phyloP scores from a whole-genome alignment of 30 jellyfish, hydroid and myxozoan genomes.

The Turritopsis dohrnii region DNA sequence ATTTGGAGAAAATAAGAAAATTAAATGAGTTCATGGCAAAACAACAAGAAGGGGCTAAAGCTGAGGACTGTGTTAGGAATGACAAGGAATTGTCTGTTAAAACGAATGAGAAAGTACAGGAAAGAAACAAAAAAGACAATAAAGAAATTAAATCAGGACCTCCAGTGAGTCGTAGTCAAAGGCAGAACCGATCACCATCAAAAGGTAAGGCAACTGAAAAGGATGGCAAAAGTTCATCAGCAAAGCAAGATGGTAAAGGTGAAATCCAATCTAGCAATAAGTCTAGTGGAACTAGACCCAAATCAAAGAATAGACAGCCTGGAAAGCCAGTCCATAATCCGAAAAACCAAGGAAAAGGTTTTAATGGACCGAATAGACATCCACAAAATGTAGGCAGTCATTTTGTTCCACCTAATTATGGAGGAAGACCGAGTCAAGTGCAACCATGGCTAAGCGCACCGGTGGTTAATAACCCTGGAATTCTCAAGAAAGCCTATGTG shows the following conservation, averaged over 20 bases:
- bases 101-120: background rate
- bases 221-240: background rate
- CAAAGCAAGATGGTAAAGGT: background rate
- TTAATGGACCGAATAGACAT: conserved; percentile 6
- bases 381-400: background rate
- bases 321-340: background rate
- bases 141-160: background rate
- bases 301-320: background rate
- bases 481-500: conserved; percentile 32
- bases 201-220: background rate
- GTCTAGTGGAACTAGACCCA: conserved; percentile 20
- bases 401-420: background rate
- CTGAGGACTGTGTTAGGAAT: background rate
- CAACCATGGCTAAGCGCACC: conserved; percentile 22
- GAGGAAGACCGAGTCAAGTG: conserved; percentile 13
- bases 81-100: background rate
- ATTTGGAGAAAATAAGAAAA: conserved; percentile 20
- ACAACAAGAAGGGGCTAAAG: conserved; percentile 22
- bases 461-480: conserved; percentile 17
- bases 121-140: background rate
- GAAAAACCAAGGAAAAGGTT: background rate
- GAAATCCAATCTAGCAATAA: background rate
- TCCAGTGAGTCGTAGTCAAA: background rate
- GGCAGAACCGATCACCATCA: conserved; percentile 1
- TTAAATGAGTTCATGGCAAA: conserved; percentile 33